Percentiles rank a stretch among this genome's conserved stretches.
Evolutionary conservation across 2,797 vertebrate genomes (phyloP).

Genomic region (Periophthalmus magnuspinnatus): DNA sequence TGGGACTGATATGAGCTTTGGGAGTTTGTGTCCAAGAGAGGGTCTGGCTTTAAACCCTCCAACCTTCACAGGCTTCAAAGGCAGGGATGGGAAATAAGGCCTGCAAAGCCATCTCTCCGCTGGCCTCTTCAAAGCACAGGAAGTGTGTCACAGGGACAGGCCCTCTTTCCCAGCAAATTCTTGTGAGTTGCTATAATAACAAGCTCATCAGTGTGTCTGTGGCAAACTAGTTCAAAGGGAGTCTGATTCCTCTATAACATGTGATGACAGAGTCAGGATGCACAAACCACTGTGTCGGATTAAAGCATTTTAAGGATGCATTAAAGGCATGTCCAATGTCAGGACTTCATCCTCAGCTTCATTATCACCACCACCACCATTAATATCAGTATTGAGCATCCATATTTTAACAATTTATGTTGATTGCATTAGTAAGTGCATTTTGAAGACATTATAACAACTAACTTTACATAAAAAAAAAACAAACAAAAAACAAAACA

Average conservation of each 20-base stretch:
- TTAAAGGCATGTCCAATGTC: constrained; percentile 38
- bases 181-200: constrained; percentile 74
- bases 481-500: too few relatives aligned
- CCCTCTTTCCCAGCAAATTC: constrained; percentile 77
- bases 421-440: background rate
- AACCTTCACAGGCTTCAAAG: constrained; percentile 76
- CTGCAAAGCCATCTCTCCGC: constrained; percentile 77
- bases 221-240: constrained; percentile 75
- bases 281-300: constrained; percentile 68
- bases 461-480: too few relatives aligned
- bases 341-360: constrained; percentile 18
- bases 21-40: constrained; percentile 54
- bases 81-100: constrained; percentile 72
- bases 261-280: constrained; percentile 74
- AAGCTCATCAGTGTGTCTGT: constrained; percentile 78
- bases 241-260: constrained; percentile 69
- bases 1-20: constrained; percentile 49
- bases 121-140: constrained; percentile 85
- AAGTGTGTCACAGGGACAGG: constrained; percentile 83
- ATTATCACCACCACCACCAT: background rate
- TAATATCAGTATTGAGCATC: background rate
- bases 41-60: constrained; percentile 54
- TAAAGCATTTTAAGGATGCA: constrained; percentile 43
- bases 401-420: background rate
- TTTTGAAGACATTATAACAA: too few relatives aligned